These are phyloP conservation scores for Melipona bicolor DNA, from an alignment of 2,888 invertebrate species.

Conservation along the genomic window DNA sequence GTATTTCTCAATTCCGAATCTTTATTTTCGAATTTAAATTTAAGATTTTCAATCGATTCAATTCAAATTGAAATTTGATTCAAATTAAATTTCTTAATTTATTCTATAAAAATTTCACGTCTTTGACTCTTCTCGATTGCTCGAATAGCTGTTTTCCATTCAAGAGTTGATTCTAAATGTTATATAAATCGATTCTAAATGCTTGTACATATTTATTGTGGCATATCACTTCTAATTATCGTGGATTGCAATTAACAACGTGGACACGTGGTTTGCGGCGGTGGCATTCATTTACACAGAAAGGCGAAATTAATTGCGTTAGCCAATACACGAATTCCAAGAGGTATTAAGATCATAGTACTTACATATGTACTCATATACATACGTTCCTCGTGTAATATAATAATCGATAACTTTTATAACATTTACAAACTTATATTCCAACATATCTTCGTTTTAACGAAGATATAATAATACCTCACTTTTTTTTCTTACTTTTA, in stretches of 20 bases:
- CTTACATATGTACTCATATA: not conserved
- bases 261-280: constrained; percentile 17
- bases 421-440: not conserved
- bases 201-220: not conserved
- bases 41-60: not conserved
- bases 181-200: not conserved
- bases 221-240: constrained; percentile 26
- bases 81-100: not conserved
- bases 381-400: not conserved
- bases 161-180: not conserved
- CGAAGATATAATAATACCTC: too few species aligned
- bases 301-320: constrained; percentile 31
- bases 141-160: not conserved
- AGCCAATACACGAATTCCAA: constrained; percentile 9
- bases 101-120: not conserved
- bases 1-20: not conserved
- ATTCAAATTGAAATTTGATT: not conserved
- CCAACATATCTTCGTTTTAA: not conserved
- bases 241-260: constrained; percentile 28
- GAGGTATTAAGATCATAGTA: not conserved
- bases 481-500: not conserved
- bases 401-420: not conserved
- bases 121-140: not conserved
- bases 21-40: not conserved
- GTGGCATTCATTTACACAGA: constrained; percentile 33